These are phyloP conservation scores for Aurelia sp. DNA, from an alignment of 30 jellyfish, hydroid and myxozoan genomes.

Conservation along the genomic window DNA sequence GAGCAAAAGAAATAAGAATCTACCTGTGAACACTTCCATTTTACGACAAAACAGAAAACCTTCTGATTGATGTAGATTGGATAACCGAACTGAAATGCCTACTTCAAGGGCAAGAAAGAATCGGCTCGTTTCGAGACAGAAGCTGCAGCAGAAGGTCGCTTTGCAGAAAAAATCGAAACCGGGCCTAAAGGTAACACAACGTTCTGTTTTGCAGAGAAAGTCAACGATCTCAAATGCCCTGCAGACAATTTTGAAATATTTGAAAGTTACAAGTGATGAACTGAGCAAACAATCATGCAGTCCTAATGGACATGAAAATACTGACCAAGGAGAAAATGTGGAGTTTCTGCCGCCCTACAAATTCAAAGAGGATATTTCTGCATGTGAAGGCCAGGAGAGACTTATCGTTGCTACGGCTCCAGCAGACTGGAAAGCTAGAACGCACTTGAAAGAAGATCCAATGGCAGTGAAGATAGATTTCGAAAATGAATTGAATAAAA, in stretches of 20 bases:
- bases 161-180: constrained; percentile 25
- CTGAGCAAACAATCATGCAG: too few species aligned
- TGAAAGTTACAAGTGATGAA: neutral
- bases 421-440: too few species aligned
- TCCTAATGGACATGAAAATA: too few species aligned
- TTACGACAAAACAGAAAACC: neutral
- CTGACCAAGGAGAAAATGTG: too few species aligned
- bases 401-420: too few species aligned
- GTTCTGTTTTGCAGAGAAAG: constrained; percentile 1
- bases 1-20: too few species aligned
- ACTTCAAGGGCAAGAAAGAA: constrained; percentile 59
- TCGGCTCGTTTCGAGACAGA: constrained; percentile 32
- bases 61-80: neutral
- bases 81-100: constrained; percentile 16
- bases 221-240: constrained; percentile 10
- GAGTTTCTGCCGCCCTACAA: too few species aligned
- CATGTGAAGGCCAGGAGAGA: too few species aligned
- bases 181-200: constrained; percentile 20
- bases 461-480: too few species aligned
- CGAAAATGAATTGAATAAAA: too few species aligned
- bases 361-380: too few species aligned
- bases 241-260: constrained; percentile 4
- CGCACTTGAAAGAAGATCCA: too few species aligned
- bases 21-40: neutral
- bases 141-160: constrained; percentile 45